Evolutionary conservation across 2,888 invertebrate species (phyloP).

Genomic region (Abrostola tripartita): DNA sequence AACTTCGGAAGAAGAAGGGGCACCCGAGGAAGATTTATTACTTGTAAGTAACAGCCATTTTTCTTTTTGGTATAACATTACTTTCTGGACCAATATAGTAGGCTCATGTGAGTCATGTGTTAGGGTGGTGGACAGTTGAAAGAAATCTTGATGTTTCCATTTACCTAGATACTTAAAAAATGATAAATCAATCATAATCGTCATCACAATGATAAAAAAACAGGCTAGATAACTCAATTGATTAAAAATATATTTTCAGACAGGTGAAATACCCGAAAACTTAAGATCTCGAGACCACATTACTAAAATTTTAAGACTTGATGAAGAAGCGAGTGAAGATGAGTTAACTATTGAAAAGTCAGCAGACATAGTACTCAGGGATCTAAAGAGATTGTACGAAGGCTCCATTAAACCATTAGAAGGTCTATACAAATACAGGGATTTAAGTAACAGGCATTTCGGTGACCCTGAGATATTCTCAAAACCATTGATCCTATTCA

Average conservation of each 20-base stretch:
- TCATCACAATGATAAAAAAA: background rate
- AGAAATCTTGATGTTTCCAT: too few relatives aligned
- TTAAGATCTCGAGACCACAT: conserved; percentile 94
- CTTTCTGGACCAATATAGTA: background rate
- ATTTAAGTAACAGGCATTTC: conserved; percentile 96
- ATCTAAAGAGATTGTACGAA: conserved; percentile 95
- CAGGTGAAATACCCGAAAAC: conserved; percentile 92
- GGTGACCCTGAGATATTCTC: conserved; percentile 98
- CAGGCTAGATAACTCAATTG: background rate
- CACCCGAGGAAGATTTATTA: conserved; percentile 90
- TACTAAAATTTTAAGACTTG: conserved; percentile 93
- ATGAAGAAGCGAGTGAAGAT: conserved; percentile 91
- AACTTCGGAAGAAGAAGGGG: conserved; percentile 75
- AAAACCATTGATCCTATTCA: conserved; percentile 96
- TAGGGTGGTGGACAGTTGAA: too few relatives aligned
- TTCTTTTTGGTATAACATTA: background rate
- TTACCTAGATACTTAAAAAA: too few relatives aligned
- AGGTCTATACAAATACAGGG: conserved; percentile 96
- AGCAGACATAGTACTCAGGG: conserved; percentile 93
- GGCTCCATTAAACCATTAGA: conserved; percentile 96
- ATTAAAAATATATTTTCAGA: conserved; percentile 80
- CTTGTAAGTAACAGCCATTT: conserved; percentile 77
- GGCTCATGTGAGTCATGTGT: too few relatives aligned
- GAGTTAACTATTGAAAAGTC: conserved; percentile 92
- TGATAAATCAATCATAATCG: too few relatives aligned